phyloP scores from a whole-genome alignment of 2,888 invertebrate genomes.

The Acanthosepion pharaonis region DNA sequence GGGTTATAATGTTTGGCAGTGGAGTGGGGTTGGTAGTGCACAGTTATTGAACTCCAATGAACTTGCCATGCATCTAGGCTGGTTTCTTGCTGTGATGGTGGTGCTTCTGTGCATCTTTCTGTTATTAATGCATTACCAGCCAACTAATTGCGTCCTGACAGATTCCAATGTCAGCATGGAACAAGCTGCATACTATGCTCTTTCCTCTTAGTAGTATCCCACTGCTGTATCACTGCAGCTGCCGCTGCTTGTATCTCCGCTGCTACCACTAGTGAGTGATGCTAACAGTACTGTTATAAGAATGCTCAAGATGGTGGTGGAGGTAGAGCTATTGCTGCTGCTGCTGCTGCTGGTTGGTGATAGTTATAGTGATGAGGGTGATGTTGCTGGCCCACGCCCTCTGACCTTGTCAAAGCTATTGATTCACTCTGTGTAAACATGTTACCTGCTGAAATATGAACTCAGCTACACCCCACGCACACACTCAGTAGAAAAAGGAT shows the following conservation, averaged over 20 bases:
- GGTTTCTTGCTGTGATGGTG: constrained; percentile 34
- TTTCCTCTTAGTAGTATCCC: constrained; percentile 10
- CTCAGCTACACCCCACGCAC: background rate
- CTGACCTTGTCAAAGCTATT: constrained; percentile 41
- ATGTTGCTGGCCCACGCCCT: constrained; percentile 5
- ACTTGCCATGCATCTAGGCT: constrained; percentile 39
- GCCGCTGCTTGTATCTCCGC: constrained; percentile 15
- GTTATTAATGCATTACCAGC: constrained; percentile 24
- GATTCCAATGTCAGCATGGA: constrained; percentile 23
- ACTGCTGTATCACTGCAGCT: background rate
- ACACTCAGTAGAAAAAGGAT: background rate
- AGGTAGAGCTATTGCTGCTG: background rate
- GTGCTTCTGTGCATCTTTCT: constrained; percentile 38
- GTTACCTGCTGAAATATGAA: constrained; percentile 35
- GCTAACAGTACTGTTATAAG: constrained; percentile 14
- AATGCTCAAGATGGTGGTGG: background rate
- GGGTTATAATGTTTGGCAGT: background rate
- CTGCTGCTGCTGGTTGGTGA: background rate
- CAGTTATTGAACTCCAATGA: constrained; percentile 37
- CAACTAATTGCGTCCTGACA: constrained; percentile 42
- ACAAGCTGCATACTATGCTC: constrained; percentile 33
- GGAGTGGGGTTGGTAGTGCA: background rate
- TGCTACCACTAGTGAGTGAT: constrained; percentile 34
- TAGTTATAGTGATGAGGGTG: background rate
- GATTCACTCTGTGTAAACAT: background rate